These are phyloP conservation scores for Tortricodes alternella DNA, from an alignment of 2,888 invertebrate species.

Conservation along the genomic window DNA sequence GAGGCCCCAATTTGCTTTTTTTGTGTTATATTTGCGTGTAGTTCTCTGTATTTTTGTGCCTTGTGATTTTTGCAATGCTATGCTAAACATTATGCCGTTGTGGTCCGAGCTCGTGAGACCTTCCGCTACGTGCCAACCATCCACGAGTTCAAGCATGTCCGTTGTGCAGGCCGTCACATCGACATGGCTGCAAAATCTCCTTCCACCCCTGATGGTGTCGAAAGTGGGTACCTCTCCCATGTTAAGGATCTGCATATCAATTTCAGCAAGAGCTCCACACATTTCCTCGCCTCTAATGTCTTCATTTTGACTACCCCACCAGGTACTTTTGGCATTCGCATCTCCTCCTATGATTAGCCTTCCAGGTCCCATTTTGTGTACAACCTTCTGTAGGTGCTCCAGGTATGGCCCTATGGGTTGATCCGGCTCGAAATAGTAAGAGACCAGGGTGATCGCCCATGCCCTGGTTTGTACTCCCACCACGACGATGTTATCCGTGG, in stretches of 20 bases:
- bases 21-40: conserved; percentile 11
- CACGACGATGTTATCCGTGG: not conserved
- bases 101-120: conserved; percentile 17
- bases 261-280: not conserved
- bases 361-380: not conserved
- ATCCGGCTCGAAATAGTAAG: conserved; percentile 10
- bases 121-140: not conserved
- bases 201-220: not conserved
- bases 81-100: conserved; percentile 2
- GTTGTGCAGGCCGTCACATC: conserved; percentile 23
- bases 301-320: conserved; percentile 32
- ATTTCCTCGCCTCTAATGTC: not conserved
- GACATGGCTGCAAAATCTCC: conserved; percentile 7
- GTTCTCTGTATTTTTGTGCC: not conserved
- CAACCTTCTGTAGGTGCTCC: conserved; percentile 7
- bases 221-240: not conserved
- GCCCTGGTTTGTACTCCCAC: not conserved
- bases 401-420: conserved; percentile 23
- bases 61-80: not conserved
- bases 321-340: conserved; percentile 26
- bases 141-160: not conserved
- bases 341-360: conserved; percentile 25
- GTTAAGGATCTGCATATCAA: conserved; percentile 1
- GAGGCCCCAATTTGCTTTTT: conserved; percentile 14
- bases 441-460: not conserved